Evolutionary conservation across 1,140 invertebrate genomes (phyloP), one percentile per base, ranked within the genome.

Genomic region (Formica exsecta): DNA sequence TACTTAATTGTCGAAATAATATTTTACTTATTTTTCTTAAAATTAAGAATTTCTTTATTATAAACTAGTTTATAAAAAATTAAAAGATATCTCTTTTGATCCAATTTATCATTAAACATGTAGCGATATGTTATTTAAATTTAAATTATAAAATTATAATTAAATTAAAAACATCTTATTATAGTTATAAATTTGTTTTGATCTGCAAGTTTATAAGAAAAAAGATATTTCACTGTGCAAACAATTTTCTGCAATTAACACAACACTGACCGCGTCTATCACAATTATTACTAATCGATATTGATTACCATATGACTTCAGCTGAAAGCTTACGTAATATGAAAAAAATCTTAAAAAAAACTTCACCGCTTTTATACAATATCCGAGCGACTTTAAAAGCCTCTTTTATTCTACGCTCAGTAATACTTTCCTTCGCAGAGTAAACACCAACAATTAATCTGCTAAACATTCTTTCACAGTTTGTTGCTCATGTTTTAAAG

Each of bases 341-440:
- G 48, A 51, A 32, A 65, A 48, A 77, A 65, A 41, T 2, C 0
- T 38, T 4, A 7, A 9, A 44, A 76, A 61, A 44, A 62, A 62
- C 3, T 6, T 51, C 3, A 62, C 16, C 8, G 8, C 25, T 61
- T 51, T 51, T 51, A 51, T 75, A 32, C 25, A 16, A 59, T 41
- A 41, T 38, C 16, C 36, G 25, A 62, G 36, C 22, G 8, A 59
- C 36, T 61, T 59, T 16, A 61, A 16, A 41, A 9, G 16, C 25
- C 32, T 61, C 8, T 75, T 38, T 61, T 6, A 38, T 59, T 74
- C n/a, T 59, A 25, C 6, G 25, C 2, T 36, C n/a, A 74, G 5
- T 36, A 36, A 74, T 59, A 59, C 7, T 75, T 75, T 59, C 13
- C 32, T 71, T 48, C 16, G 38, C 16, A 41, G 48, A 74, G 36